phyloP scores from a whole-genome alignment of 2,797 vertebrate genomes.

The Xiphorhynchus erythropygius region DNA sequence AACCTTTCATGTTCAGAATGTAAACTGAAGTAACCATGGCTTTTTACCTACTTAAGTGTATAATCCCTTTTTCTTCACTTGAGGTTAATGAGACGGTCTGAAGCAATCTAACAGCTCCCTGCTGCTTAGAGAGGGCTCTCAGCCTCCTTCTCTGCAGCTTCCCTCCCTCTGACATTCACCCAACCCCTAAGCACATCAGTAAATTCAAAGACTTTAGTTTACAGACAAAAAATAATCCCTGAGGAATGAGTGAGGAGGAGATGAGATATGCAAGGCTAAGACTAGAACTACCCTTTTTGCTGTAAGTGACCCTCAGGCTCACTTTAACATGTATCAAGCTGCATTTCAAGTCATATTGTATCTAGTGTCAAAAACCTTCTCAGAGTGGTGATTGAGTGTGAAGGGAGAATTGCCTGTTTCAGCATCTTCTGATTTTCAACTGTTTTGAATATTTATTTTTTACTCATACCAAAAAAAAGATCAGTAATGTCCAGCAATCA shows the following conservation, averaged over 20 bases:
- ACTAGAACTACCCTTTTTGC: not conserved
- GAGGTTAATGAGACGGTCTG: slow-evolving; percentile 34
- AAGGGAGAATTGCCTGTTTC: not conserved
- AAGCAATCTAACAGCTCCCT: not conserved
- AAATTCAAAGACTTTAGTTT: slow-evolving; percentile 28
- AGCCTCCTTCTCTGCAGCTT: not conserved
- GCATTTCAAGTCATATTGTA: not conserved
- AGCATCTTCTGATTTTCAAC: not conserved
- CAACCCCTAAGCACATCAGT: not conserved
- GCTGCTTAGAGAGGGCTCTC: not conserved
- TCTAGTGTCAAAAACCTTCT: not conserved
- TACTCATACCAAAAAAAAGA: not conserved
- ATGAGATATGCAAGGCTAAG: not conserved
- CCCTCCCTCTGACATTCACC: slow-evolving; percentile 16
- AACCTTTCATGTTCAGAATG: not conserved
- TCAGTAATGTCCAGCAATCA: not conserved
- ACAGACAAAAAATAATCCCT: slow-evolving; percentile 14
- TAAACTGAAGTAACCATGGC: not conserved
- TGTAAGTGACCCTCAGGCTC: not conserved
- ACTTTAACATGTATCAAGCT: not conserved
- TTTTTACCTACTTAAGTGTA: not conserved
- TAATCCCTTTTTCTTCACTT: not conserved
- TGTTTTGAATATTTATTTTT: not conserved
- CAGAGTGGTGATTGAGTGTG: not conserved
- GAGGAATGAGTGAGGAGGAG: not conserved